These are phyloP conservation scores for Homalodisca vitripennis DNA, from an alignment of 1,140 invertebrate genomes.

Conservation along the genomic window DNA sequence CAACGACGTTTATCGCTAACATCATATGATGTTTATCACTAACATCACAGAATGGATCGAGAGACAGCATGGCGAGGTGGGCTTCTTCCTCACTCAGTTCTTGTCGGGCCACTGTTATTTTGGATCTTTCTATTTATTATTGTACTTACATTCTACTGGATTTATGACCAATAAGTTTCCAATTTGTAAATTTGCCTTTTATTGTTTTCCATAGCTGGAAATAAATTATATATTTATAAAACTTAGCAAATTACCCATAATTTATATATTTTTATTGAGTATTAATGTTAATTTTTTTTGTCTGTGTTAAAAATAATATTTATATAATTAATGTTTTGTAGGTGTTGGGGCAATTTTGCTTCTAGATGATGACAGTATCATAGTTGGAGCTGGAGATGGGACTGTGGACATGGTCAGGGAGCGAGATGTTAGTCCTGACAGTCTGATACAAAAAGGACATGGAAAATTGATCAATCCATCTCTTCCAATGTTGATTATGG, in stretches of 20 bases:
- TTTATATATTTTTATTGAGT: background rate
- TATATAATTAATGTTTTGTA: background rate
- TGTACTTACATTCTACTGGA: too few relatives aligned
- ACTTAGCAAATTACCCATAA: background rate
- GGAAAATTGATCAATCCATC: constrained; percentile 45
- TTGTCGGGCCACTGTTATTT: too few relatives aligned
- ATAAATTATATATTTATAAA: background rate
- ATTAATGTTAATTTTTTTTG: too few relatives aligned
- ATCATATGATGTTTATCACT: too few relatives aligned
- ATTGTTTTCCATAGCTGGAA: too few relatives aligned
- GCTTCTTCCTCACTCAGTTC: too few relatives aligned
- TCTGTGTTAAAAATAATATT: background rate
- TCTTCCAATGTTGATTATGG: constrained; percentile 41
- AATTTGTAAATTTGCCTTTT: too few relatives aligned
- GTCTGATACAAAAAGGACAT: background rate
- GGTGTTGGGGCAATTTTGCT: constrained; percentile 68
- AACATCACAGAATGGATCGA: too few relatives aligned
- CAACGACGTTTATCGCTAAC: too few relatives aligned
- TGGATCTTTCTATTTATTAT: too few relatives aligned
- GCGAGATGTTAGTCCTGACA: constrained; percentile 34
- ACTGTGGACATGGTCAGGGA: constrained; percentile 69
- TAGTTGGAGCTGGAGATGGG: constrained; percentile 83
- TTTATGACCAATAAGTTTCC: too few relatives aligned
- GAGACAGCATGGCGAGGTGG: too few relatives aligned
- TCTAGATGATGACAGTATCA: constrained; percentile 52